Conservation (phyloP, 1,140 invertebrate genomes). For the Euwallacea fornicatus region DNA sequence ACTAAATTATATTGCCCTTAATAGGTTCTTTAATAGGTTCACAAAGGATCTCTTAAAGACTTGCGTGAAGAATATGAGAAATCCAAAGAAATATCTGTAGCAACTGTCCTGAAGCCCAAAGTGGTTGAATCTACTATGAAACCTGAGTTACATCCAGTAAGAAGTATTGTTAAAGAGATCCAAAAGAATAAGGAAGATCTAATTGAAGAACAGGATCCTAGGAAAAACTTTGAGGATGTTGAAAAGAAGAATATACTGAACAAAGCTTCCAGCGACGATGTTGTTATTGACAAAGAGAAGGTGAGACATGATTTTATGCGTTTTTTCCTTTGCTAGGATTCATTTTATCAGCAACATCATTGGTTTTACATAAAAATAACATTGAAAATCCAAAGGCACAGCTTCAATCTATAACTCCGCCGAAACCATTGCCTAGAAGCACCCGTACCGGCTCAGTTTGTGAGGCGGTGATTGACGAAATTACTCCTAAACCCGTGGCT, state of each 20-base stretch:
- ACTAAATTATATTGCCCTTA: conserved; percentile 10
- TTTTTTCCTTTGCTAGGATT: conserved; percentile 1
- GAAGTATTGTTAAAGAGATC: conserved; percentile 54
- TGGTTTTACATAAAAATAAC: neutral
- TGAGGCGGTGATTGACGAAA: conserved; percentile 52
- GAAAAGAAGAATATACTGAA: conserved; percentile 17
- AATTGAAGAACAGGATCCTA: conserved; percentile 8
- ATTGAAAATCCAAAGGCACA: conserved; percentile 20
- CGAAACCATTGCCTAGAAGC: conserved; percentile 73
- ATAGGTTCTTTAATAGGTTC: conserved; percentile 42
- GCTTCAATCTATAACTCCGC: conserved; percentile 54
- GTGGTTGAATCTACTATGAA: conserved; percentile 49
- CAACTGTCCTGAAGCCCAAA: conserved; percentile 34
- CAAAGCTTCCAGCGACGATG: conserved; percentile 16
- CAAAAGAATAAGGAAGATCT: conserved; percentile 45
- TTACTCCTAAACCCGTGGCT: conserved; percentile 68
- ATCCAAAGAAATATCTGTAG: conserved; percentile 31
- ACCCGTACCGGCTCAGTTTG: conserved; percentile 67
- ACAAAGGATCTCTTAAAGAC: conserved; percentile 49
- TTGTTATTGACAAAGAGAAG: conserved; percentile 19
- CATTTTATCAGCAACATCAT: no score
- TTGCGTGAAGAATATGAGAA: conserved; percentile 47
- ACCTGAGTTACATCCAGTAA: conserved; percentile 43
- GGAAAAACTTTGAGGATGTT: conserved; percentile 24
- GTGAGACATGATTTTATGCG: conserved; percentile 1